Evolutionary conservation across 1,140 invertebrate species (phyloP).

Genomic region (Dreissena polymorpha): DNA sequence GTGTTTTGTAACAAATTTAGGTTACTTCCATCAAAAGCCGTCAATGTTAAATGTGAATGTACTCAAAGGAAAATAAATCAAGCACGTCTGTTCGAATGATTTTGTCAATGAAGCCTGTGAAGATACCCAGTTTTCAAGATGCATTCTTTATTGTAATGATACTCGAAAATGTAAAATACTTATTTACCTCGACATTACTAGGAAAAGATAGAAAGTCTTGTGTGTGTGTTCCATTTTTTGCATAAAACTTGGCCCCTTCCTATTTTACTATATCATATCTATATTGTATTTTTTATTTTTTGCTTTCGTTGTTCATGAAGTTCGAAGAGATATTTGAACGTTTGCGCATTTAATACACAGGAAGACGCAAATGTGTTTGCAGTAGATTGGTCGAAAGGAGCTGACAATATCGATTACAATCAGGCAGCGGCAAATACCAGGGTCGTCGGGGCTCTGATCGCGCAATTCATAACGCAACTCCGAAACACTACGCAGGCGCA

Average conservation of each 20-base stretch:
- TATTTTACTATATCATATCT: too few species aligned
- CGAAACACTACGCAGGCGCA: conserved; percentile 12
- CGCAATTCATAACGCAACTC: conserved; percentile 84
- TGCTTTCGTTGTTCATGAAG: neutral
- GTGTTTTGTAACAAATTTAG: too few species aligned
- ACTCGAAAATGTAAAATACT: too few species aligned
- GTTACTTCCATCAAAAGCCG: too few species aligned
- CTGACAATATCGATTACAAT: conserved; percentile 92
- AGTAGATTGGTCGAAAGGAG: conserved; percentile 95
- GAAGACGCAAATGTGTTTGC: conserved; percentile 94
- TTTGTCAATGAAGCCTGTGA: too few species aligned
- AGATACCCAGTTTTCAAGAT: too few species aligned
- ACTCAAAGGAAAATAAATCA: too few species aligned
- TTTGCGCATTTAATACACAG: conserved; percentile 89
- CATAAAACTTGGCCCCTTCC: neutral
- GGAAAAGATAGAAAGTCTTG: neutral
- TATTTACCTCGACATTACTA: neutral
- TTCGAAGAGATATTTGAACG: conserved; percentile 87
- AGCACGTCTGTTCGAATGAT: too few species aligned
- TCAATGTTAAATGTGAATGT: too few species aligned
- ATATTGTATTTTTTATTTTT: neutral
- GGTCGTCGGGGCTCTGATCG: conserved; percentile 93
- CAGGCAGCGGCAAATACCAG: conserved; percentile 95
- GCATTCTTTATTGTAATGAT: too few species aligned
- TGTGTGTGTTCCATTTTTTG: neutral